Base-by-base conservation (phyloP, 2,888 invertebrate genomes). In the Scaptomyza reducta region DNA sequence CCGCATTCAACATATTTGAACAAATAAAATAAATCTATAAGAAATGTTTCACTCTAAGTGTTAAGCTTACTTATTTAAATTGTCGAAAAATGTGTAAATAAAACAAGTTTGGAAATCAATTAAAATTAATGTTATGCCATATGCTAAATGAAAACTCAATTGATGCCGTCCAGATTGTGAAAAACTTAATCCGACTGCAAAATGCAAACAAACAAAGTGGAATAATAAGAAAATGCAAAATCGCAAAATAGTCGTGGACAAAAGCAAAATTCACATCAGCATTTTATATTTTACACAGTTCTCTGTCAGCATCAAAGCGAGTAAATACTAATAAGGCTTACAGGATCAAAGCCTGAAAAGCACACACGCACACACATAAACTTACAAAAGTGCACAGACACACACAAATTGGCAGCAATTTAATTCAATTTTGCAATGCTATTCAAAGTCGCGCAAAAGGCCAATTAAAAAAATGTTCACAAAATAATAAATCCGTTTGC, bases 401-500 rank as follows among this genome's bases (percentile, higher is more conserved):
- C 46, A 58, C 54, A 49, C 42, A 63, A 74, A 81, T 82, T 74
- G 83, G 65, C 69, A 66, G 58, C 77, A 74, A 70, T 80, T 83
- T 74, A 83, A 83, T 74, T 83, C 75, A 82, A 82, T 82, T 82
- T 77, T 67, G 58, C 63, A 65, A 42, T 47, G 55, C 57, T 49
- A 42, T 50, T 41, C 54, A 51, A 41, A 13, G 65, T 53, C 63
- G 65, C 51, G 55, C 33, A 40, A 67, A 74, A 50, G 59, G 60
- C 54, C 63, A 68, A 72, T 78, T 77, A 77, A 79, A 81, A 83
- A 80, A 77, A 51, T 61, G 56, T 69, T 62, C 66, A 62, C 74
- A 77, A 83, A 81, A 82, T 82, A 80, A 77, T 84, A 82, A 84
- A 82, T 83, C 80, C 78, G 67, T 60, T 74, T 57, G 58, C 53